Percentiles rank a stretch among this genome's conserved stretches.
Evolutionary conservation across 2,113 vertebrate genomes (phyloP).

Genomic region (Elachura formosa): DNA sequence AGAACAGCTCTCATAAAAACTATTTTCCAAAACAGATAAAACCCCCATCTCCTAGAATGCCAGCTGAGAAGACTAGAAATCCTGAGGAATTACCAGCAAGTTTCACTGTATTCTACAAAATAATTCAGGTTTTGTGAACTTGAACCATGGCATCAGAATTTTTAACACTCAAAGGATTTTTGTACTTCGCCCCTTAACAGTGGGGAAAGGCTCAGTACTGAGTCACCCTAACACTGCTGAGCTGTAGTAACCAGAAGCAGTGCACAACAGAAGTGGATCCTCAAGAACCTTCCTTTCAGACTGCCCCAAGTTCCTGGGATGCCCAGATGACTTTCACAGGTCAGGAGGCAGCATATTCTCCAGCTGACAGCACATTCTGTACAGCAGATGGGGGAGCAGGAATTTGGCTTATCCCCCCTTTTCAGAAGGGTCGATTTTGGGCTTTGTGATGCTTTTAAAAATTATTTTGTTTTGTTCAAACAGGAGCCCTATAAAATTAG

Average conservation of each 20-base stretch:
- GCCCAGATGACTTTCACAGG: rapidly evolving
- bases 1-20: not conserved
- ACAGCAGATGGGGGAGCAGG: not conserved
- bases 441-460: not conserved
- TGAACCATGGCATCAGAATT: not conserved
- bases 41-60: not conserved
- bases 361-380: not conserved
- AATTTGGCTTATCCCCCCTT: not conserved
- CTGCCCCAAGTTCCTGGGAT: too few species aligned
- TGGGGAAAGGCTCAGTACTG: not conserved
- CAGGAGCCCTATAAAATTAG: not conserved
- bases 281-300: rapidly evolving
- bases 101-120: not conserved
- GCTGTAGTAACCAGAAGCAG: not conserved
- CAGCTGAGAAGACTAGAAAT: not conserved
- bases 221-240: rapidly evolving
- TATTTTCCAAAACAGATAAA: not conserved
- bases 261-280: not conserved
- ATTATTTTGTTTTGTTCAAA: not conserved
- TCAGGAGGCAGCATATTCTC: not conserved
- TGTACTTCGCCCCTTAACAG: rapidly evolving
- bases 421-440: not conserved
- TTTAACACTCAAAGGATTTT: not conserved
- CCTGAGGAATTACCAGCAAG: not conserved
- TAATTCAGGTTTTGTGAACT: not conserved